A percentile compares a stretch with the other conserved stretches of the same genome.
Evolutionary conservation across 2,888 invertebrate species (phyloP).

Genomic region (Barypeithes pellucidus): DNA sequence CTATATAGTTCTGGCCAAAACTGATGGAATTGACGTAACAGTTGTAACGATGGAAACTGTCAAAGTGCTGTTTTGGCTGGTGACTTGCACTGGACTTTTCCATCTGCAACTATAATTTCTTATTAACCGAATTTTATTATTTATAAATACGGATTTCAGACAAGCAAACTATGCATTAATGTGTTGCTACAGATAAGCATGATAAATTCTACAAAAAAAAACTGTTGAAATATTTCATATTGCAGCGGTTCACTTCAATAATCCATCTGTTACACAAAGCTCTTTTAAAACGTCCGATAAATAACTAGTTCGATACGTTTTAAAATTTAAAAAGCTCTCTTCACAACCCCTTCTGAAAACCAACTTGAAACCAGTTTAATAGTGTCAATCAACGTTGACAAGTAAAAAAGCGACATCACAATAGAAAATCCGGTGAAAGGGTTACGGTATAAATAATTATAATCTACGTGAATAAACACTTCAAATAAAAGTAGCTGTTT

Average conservation of each 20-base stretch:
- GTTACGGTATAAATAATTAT: conserved; percentile 44
- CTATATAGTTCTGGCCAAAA: too few species aligned
- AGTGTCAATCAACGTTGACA: conserved; percentile 50
- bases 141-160: too few species aligned
- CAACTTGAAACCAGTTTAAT: conserved; percentile 39
- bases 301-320: conserved; percentile 29
- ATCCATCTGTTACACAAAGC: conserved; percentile 10
- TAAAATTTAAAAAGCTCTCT: conserved; percentile 43
- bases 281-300: conserved; percentile 1
- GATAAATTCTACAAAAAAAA: too few species aligned
- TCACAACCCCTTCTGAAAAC: conserved; percentile 20
- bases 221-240: neutral
- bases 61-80: too few species aligned
- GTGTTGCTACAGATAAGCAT: too few species aligned
- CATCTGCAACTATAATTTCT: too few species aligned
- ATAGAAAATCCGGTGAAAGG: conserved; percentile 47
- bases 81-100: too few species aligned
- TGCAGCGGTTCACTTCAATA: conserved; percentile 4
- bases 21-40: too few species aligned
- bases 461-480: conserved; percentile 48
- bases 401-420: conserved; percentile 46
- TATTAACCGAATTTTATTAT: too few species aligned
- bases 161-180: too few species aligned
- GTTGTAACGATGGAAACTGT: too few species aligned
- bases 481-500: conserved; percentile 26